A percentile compares a stretch with the other conserved stretches of the same genome.
Conservation (phyloP, 1,140 invertebrate genomes). For the Sinella curviseta region DNA sequence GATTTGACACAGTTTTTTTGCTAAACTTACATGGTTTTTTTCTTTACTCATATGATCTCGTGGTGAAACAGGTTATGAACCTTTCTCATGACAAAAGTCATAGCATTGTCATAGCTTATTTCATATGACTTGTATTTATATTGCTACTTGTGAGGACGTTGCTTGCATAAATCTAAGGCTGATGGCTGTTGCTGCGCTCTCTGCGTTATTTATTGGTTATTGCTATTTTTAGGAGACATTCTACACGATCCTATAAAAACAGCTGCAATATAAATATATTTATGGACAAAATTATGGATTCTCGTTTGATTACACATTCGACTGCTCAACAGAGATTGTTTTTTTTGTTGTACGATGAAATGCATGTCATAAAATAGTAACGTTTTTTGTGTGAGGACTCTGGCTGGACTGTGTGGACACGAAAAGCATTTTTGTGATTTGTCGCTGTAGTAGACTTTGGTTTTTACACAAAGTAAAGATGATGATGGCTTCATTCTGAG, state of each 20-base stretch:
- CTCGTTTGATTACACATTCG: background rate
- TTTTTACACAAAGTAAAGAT: background rate
- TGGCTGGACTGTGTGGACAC: too few relatives aligned
- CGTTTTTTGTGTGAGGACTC: too few relatives aligned
- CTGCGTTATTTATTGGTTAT: background rate
- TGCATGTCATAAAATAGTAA: too few relatives aligned
- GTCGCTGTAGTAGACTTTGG: background rate
- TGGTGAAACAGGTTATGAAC: conserved; percentile 13
- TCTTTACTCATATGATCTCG: too few relatives aligned
- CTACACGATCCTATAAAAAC: background rate
- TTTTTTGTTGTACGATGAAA: background rate
- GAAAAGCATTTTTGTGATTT: background rate
- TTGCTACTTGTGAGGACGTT: background rate
- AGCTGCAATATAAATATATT: background rate
- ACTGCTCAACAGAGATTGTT: background rate
- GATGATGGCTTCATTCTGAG: background rate
- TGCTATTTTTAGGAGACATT: background rate
- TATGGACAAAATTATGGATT: background rate
- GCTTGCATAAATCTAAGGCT: background rate
- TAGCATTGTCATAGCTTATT: too few relatives aligned
- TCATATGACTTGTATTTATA: too few relatives aligned
- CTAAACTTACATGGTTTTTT: background rate
- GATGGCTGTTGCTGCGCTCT: background rate
- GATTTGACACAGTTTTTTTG: conserved; percentile 6
- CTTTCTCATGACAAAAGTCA: background rate